Evolutionary conservation across 1,140 invertebrate genomes (phyloP), one percentile per base, ranked within the genome.

Genomic region (Brachionus asplanchnoidis): DNA sequence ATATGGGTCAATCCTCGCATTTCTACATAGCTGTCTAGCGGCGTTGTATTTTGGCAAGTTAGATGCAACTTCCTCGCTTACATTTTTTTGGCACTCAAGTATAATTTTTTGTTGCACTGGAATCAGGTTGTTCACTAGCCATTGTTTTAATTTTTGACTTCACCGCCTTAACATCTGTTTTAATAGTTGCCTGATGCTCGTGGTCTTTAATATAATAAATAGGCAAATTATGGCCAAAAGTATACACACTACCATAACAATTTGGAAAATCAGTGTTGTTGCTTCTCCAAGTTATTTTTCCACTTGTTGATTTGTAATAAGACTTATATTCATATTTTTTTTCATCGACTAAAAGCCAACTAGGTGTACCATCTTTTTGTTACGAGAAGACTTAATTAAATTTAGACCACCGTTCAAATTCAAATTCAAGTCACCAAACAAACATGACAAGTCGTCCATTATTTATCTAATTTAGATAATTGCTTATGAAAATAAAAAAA

Each of bases 291-390:
- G 17, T 56, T 56, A 56, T 20, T 56, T 56, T 56, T 56, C 50
- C 50, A 14, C 65, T 68, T 68, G 23, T 68, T 68, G 20, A 68
- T 68, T 68, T 68, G 65, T 68, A 68, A 68, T 26, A 1, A 68
- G 65, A 68, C 65, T 68, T 36, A 68, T 68, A 68, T 36, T 68
- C 65, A 68, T 68, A 68, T 68, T 36, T 68, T 68, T 68, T 68
- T 68, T 68, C 65, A 68, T 68, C 65, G 65, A 68, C 65, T 68
- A 68, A 68, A 68, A 68, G 17, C 26, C 65, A 68, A 68, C 65
- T 68, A 68, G 20, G 65, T 68, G 65, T 17, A 68, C 65, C 65
- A 68, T 68, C 65, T 68, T 68, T 68, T 68, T 68, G 26, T 68
- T 68, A 68, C 56, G 56, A 65, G 56, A 65, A 65, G 56, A 65